A percentile compares a stretch with the other conserved stretches of the same genome.
Conservation (phyloP, 2,888 invertebrate genomes). For the Zelleria hepariella region DNA sequence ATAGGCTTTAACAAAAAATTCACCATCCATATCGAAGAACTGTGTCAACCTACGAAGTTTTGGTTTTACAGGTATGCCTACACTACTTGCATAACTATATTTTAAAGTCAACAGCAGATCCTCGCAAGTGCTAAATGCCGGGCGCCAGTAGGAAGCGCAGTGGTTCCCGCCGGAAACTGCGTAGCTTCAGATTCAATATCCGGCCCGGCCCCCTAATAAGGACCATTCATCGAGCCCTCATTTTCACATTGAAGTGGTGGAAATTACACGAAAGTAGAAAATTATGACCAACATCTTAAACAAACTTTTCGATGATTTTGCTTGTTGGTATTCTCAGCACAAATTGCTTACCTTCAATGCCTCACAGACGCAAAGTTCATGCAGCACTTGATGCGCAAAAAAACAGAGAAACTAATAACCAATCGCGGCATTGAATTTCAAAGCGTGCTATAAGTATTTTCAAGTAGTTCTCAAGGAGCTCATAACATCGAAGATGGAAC, state of each 20-base stretch:
- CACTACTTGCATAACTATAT: background rate
- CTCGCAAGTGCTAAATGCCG: background rate
- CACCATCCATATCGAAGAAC: too few relatives aligned
- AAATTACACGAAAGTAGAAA: constrained; percentile 7
- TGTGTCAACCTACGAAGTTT: too few relatives aligned
- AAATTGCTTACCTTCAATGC: background rate
- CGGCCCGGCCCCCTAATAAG: constrained; percentile 60
- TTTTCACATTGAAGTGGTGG: constrained; percentile 5
- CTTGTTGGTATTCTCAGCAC: background rate
- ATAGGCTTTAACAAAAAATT: too few relatives aligned
- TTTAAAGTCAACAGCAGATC: background rate
- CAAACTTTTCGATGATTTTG: background rate
- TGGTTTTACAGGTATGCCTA: too few relatives aligned
- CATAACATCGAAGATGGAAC: constrained; percentile 9
- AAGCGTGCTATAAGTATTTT: constrained; percentile 10
- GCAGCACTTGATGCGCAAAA: constrained; percentile 7
- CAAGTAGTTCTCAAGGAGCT: constrained; percentile 13
- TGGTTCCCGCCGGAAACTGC: constrained; percentile 60
- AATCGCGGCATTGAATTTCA: constrained; percentile 18
- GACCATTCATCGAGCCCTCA: constrained; percentile 40
- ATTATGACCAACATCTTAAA: background rate
- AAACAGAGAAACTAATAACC: constrained; percentile 15
- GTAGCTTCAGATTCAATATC: constrained; percentile 68
- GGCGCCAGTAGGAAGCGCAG: constrained; percentile 30
- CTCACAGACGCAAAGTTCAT: background rate